Evolutionary conservation across 2,113 vertebrate species (phyloP).

Genomic region (Prunella fulvescens): DNA sequence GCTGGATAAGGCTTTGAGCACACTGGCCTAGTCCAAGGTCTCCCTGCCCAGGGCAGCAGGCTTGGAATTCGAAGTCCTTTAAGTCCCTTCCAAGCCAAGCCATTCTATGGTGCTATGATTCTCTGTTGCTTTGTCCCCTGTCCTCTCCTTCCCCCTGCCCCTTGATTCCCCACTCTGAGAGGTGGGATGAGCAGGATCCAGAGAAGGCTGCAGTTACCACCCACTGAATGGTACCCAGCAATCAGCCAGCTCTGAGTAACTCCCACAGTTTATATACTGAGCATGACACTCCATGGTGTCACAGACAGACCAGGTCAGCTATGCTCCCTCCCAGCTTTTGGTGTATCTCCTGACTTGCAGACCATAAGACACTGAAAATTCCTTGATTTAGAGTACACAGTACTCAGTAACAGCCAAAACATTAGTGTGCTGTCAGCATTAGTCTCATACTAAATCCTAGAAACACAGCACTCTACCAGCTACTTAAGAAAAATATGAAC

Average conservation of each 20-base stretch:
- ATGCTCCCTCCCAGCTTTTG: background rate
- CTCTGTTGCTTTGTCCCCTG: background rate
- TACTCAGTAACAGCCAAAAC: background rate
- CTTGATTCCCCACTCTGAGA: background rate
- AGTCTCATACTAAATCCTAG: background rate
- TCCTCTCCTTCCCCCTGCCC: background rate
- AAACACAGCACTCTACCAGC: background rate
- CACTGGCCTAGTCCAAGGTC: background rate
- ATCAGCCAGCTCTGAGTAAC: background rate
- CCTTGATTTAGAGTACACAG: background rate
- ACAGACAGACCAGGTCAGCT: background rate
- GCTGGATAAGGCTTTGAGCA: background rate
- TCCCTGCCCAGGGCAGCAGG: background rate
- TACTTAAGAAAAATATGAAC: background rate
- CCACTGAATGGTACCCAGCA: background rate
- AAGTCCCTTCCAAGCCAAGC: background rate
- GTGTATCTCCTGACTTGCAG: background rate
- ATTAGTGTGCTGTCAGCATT: background rate
- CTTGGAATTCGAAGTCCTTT: background rate
- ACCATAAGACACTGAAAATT: background rate
- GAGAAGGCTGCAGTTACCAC: background rate
- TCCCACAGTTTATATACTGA: background rate
- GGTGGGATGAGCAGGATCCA: background rate
- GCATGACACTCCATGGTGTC: background rate
- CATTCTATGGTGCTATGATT: background rate